These are phyloP conservation scores for Chloropsis cyanopogon DNA, from an alignment of 2,113 vertebrate species.

Conservation along the genomic window DNA sequence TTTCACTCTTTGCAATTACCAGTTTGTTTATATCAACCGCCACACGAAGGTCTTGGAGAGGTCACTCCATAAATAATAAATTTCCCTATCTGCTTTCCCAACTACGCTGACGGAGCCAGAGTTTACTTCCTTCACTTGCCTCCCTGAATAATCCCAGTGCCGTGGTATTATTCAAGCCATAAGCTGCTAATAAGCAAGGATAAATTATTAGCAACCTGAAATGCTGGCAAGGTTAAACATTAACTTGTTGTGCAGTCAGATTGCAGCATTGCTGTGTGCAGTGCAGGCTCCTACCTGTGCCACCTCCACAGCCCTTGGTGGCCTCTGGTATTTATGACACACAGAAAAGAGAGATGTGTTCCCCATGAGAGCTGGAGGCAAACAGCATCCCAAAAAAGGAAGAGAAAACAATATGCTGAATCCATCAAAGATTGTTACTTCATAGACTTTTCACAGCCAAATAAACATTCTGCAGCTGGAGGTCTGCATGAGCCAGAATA, in stretches of 20 bases:
- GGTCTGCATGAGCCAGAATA: conserved; percentile 18
- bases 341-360: background rate
- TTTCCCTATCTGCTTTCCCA: conserved; percentile 11
- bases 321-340: background rate
- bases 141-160: background rate
- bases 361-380: background rate
- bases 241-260: background rate
- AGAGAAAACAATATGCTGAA: conserved; percentile 36
- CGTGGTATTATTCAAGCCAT: background rate
- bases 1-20: conserved; percentile 15
- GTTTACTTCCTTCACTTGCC: background rate
- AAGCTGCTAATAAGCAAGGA: background rate
- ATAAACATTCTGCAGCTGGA: conserved; percentile 57
- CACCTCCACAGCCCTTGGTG: background rate
- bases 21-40: conserved; percentile 22
- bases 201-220: background rate
- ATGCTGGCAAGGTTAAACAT: background rate
- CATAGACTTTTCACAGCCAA: conserved; percentile 44
- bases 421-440: conserved; percentile 40
- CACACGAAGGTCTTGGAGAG: conserved; percentile 3
- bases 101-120: background rate
- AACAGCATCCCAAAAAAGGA: conserved; percentile 34
- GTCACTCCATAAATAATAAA: conserved; percentile 6
- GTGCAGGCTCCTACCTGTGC: background rate
- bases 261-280: background rate